Evolutionary conservation across 2,888 invertebrate genomes (phyloP), one percentile per base, ranked within the genome.

Genomic region (Galerucella pusilla): DNA sequence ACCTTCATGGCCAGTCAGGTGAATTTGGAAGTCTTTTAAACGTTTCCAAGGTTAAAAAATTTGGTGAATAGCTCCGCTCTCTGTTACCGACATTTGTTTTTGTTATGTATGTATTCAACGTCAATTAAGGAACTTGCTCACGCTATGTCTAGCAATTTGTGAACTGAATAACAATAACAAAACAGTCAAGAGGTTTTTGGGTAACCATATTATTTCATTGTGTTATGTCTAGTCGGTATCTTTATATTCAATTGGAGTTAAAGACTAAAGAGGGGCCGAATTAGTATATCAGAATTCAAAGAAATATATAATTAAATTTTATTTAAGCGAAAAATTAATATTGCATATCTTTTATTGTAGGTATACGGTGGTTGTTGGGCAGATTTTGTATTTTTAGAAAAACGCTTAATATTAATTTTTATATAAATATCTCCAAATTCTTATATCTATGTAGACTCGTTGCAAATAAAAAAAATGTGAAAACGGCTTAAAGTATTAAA

Each of bases 1-100:
- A 76, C 78, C 72, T 75, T 78, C 78, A 78, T 59, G 78, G 78
- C 65, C 78, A 73, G 63, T 54, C 74, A 75, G 76, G 75, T 73
- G 78, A 75, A 73, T 74, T 76, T 73, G 57, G 57, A 20, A 57
- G 57, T 20, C 16, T 57, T 57, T 16, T 57, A 69, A 74, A 59
- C 49, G 69, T 64, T 45, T 69, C 66, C 74, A 74, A 76, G 76
- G 76, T 73, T 71, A 71, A 60, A 46, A 68, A 70, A 71, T 73
- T 74, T 68, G 71, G 71, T 63, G 71, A 54, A 59, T 68, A 57
- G 20, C 16, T 20, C 57, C 57, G 57, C 20, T 57, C 57, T 57
- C 57, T 57, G 57, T 57, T 70, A 67, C 69, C 67, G 71, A 76
- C 76, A 71, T 71, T 71, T 71, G 74, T 75, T 77, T 77, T 73